Evolutionary conservation across 1,140 invertebrate species (phyloP).

Genomic region (Drosophila pseudoananassae): DNA sequence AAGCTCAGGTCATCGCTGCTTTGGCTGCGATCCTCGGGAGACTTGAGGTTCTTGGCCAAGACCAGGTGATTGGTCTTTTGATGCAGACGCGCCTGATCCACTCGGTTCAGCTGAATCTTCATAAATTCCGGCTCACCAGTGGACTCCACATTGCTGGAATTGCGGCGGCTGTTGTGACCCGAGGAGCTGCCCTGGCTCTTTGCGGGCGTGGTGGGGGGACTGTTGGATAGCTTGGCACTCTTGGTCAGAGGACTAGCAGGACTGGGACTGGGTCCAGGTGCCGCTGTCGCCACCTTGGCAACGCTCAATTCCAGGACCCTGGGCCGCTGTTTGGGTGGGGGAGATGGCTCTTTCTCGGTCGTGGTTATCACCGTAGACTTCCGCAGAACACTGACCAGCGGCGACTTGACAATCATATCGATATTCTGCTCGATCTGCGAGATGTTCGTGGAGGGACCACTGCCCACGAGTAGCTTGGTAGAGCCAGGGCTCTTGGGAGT

Average conservation of each 20-base stretch:
- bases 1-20: constrained; percentile 71
- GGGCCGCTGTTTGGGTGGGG: constrained; percentile 49
- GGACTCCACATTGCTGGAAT: constrained; percentile 40
- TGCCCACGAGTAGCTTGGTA: constrained; percentile 44
- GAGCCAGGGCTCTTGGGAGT: constrained; percentile 36
- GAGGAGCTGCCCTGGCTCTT: constrained; percentile 28
- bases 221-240: constrained; percentile 48
- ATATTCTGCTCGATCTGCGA: constrained; percentile 79
- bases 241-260: constrained; percentile 52
- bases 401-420: constrained; percentile 78
- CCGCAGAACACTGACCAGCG: constrained; percentile 70
- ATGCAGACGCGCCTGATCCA: constrained; percentile 84
- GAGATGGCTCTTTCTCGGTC: constrained; percentile 22
- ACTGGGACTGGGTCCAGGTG: constrained; percentile 26
- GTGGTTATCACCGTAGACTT: constrained; percentile 56
- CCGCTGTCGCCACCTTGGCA: constrained; percentile 14
- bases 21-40: constrained; percentile 53
- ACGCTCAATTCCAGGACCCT: constrained; percentile 56
- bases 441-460: constrained; percentile 51
- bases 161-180: constrained; percentile 35
- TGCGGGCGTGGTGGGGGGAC: constrained; percentile 41
- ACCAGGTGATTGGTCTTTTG: constrained; percentile 86
- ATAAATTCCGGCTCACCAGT: constrained; percentile 88
- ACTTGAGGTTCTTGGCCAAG: constrained; percentile 85
- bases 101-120: constrained; percentile 88